Evolutionary conservation across 2,888 invertebrate genomes (phyloP).

Genomic region (Marronus borbonicus): DNA sequence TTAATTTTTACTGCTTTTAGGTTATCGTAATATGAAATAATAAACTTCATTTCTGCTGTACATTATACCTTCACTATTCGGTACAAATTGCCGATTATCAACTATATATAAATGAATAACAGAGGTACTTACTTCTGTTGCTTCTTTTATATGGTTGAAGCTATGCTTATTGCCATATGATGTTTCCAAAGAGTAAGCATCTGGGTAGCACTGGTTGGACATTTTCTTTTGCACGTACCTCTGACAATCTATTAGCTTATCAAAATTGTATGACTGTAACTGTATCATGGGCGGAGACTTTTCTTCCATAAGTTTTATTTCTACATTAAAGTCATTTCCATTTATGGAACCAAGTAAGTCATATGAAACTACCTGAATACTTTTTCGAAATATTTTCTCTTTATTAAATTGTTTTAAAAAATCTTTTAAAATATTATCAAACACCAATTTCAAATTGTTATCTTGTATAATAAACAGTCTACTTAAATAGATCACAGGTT

Average conservation of each 20-base stretch:
- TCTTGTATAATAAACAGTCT: conserved; percentile 51
- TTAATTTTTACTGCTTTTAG: too few species aligned
- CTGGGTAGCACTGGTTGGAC: conserved; percentile 5
- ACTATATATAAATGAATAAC: too few species aligned
- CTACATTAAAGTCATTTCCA: conserved; percentile 13
- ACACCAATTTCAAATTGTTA: conserved; percentile 44
- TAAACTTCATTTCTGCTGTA: too few species aligned
- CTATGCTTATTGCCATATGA: conserved; percentile 37
- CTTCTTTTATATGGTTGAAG: conserved; percentile 54
- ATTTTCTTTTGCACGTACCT: conserved; percentile 33
- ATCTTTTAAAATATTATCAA: conserved; percentile 54
- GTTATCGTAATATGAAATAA: too few species aligned
- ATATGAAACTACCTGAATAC: conserved; percentile 8
- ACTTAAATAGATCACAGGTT: conserved; percentile 52
- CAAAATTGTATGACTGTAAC: conserved; percentile 37
- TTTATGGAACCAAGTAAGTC: conserved; percentile 13
- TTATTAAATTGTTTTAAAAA: conserved; percentile 54
- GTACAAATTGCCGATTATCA: too few species aligned
- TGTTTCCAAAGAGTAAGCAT: conserved; percentile 45
- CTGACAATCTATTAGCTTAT: conserved; percentile 48
- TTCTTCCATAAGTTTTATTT: conserved; percentile 21
- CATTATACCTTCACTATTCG: too few species aligned
- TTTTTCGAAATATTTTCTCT: conserved; percentile 53
- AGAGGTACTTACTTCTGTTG: conserved; percentile 56
- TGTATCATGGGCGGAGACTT: conserved; percentile 8